Evolutionary conservation across 53 echinoderm and acorn worm genomes (phyloP).

Genomic region (Echinometra lucunter): DNA sequence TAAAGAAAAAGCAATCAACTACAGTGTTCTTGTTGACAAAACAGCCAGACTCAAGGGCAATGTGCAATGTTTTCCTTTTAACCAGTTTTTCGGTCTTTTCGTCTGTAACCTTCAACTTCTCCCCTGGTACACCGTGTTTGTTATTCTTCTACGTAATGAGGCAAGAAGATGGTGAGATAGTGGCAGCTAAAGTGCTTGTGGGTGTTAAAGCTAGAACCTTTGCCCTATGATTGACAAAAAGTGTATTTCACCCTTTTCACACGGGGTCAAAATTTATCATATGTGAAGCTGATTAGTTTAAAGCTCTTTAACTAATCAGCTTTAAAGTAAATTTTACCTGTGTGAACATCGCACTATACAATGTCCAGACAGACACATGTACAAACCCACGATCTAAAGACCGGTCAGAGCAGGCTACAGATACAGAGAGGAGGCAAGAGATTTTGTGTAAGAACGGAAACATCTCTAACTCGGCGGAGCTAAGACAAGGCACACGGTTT

Average conservation of each 20-base stretch:
- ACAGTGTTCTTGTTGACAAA: background rate
- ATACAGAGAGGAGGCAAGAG: no score
- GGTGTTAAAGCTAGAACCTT: background rate
- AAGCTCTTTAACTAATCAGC: no score
- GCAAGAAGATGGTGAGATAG: background rate
- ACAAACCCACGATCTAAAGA: no score
- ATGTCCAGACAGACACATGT: no score
- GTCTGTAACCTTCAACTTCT: constrained; percentile 4
- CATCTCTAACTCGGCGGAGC: no score
- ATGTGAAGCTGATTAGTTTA: no score
- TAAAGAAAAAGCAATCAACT: background rate
- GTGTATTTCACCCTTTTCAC: background rate
- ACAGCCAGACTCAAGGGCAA: background rate
- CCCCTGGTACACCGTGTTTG: constrained; percentile 2
- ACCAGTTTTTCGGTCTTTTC: background rate
- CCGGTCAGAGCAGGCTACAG: no score
- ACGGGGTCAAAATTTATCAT: no score
- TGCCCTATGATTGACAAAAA: background rate
- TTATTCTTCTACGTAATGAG: background rate
- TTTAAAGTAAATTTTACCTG: no score
- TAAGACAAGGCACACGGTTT: no score
- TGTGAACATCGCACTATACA: no score
- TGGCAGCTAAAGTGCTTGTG: background rate
- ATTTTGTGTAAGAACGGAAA: no score
- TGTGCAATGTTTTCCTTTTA: background rate